Base-by-base conservation (phyloP, 2,113 vertebrate species). In the Elanus axillaris region DNA sequence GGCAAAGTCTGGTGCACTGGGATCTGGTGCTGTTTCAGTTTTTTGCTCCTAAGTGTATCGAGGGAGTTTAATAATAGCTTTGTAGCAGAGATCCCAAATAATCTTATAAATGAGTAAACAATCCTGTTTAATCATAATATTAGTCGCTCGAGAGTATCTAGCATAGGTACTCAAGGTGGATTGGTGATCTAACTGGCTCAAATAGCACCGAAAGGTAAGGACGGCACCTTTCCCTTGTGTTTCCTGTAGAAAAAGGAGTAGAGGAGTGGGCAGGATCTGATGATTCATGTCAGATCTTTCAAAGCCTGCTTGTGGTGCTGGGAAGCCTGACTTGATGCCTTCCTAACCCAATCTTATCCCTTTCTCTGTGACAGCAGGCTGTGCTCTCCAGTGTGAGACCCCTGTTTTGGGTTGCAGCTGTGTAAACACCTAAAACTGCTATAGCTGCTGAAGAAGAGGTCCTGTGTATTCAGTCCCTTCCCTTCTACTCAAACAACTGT, bases 141-240 rank as follows among this genome's bases (percentile, higher is more conserved):
- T 25, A 3, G 38, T 3, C 25, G 5, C 50, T 76, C 11, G 56
- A 18, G 56, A 48, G 59, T 2, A 3, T 26, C 10, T 32, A 7
- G 31, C 13, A 1, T 4, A 10, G 50, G 16, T 21, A 1, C 23
- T 26, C 21, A 0, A 5, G 9, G 45, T 36, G 43, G 31, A n/a
- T n/a, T n/a, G n/a, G 50, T 47, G 92, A 29, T 14, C 31, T 31
- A 6, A 13, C 45, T 38, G 67, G 47, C 53, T 71, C 79, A 10
- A 11, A 19, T 8, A 16, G 38, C 18, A 2, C 3, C 25, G 56
- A 19, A 18, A n/a, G 69, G 7, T 16, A 9, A 60, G 53, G 72
- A 7, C 38, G 53, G 62, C 45, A 48, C 55, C 59, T 84, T 66
- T 29, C 36, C 42, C 17, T 25, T 10, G 47, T 25, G 58, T 32